Base-by-base conservation (phyloP, 2,113 vertebrate species). In the Mola mola region DNA sequence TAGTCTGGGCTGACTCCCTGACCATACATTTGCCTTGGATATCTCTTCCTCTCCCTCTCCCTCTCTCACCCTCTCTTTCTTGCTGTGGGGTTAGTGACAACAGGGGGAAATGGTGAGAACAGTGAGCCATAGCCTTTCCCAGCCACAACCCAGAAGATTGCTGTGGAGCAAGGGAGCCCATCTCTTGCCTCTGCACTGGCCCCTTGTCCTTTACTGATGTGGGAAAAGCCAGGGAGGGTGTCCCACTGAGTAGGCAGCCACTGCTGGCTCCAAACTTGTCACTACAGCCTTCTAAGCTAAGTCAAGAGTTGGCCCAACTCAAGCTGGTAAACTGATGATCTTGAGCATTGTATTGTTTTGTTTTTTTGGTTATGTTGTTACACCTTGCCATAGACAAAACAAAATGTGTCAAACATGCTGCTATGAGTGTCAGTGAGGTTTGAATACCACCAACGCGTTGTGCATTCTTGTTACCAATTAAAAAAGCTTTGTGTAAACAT, bases 51-150 rank as follows among this genome's bases (percentile, higher is more conserved):
- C 51, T 57, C 29, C 37, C 24, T 40, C 31, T 34, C 31, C 40
- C 51, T 57, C 64, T 56, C 20, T 46, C 50, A 21, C 13, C 19
- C 58, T 65, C 47, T 59, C 31, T 31, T 36, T 60, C 66, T 74
- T 70, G 77, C 57, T 79, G 75, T 53, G 75, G 66, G 37, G 49
- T 60, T 63, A 57, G 63, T 59, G 62, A 75, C 72, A 70, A 71
- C 58, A 78, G 65, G 68, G 72, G 78, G 79, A 73, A 82, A 82
- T 87, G 90, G 88, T 93, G 92, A 93, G 92, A 93, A 93, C 78
- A 78, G 82, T 59, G 83, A 75, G 83, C 70, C 74, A 36, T 62
- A 68, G 88, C 60, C 29, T 90, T 93, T 93, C 92, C 92, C 92
- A 93, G 88, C 91, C 83, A 82, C 81, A 76, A 78, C 87, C 88